Conservation (phyloP, 1,140 invertebrate species). For the Phortica variegata region DNA sequence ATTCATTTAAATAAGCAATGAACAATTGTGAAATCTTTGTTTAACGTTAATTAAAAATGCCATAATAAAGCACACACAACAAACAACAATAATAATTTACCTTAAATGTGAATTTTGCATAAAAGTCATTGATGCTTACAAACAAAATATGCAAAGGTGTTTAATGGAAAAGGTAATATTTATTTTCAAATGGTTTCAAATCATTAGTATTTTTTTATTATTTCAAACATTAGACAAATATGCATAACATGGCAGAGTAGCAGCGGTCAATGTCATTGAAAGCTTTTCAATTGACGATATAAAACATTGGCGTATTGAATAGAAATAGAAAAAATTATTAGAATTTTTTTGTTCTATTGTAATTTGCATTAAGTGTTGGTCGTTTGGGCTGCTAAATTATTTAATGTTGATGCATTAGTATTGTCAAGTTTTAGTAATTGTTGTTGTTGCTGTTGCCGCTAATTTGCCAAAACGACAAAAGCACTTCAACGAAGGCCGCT, state of each 20-base stretch:
- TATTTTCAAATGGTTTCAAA: slow-evolving; percentile 1
- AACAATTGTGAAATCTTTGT: slow-evolving; percentile 19
- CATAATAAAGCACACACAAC: slow-evolving; percentile 26
- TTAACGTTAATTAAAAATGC: slow-evolving; percentile 42
- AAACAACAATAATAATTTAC: slow-evolving; percentile 9
- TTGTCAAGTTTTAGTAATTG: no score
- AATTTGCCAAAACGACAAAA: slow-evolving; percentile 41
- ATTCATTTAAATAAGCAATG: neutral
- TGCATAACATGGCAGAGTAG: no score
- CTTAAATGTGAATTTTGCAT: slow-evolving; percentile 9
- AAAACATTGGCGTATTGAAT: neutral
- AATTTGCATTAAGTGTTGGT: slow-evolving; percentile 11
- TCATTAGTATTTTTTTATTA: no score
- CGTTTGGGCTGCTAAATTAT: no score
- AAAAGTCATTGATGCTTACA: no score
- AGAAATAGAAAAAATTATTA: slow-evolving; percentile 12
- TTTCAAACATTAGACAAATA: no score
- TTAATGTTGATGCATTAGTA: no score
- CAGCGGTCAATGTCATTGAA: no score
- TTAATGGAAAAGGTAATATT: slow-evolving; percentile 20
- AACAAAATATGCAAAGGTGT: slow-evolving; percentile 4
- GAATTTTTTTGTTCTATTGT: slow-evolving; percentile 3
- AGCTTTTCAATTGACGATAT: neutral
- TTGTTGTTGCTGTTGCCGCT: slow-evolving; percentile 5
- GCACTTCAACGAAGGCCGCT: slow-evolving; percentile 18